A percentile compares a stretch with the other conserved stretches of the same genome.
These are phyloP conservation scores for Centropyge bicolor DNA, from an alignment of 2,797 vertebrate species.

Conservation along the genomic window DNA sequence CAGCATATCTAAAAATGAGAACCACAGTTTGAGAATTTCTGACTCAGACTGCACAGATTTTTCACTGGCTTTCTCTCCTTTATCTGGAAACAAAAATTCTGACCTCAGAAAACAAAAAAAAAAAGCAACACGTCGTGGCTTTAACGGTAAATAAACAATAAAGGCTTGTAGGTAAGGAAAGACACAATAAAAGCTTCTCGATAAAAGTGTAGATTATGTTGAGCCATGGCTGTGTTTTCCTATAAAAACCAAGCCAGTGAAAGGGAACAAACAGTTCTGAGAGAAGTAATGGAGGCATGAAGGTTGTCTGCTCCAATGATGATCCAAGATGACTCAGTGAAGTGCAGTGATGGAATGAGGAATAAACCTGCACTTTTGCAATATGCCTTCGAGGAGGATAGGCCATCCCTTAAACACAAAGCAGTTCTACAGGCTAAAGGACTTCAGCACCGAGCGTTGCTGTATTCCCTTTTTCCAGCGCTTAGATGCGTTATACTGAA, in stretches of 20 bases:
- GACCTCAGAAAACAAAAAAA: not conserved
- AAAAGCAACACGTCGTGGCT: not conserved
- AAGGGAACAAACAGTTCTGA: constrained; percentile 57
- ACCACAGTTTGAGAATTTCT: not conserved
- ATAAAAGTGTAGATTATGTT: constrained; percentile 32
- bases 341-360: constrained; percentile 63
- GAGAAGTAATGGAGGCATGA: constrained; percentile 58
- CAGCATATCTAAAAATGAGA: not conserved
- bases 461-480: not conserved
- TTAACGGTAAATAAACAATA: constrained; percentile 9
- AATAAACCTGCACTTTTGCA: constrained; percentile 63
- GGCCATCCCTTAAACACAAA: constrained; percentile 55
- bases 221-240: constrained; percentile 43
- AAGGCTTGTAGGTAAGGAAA: not conserved
- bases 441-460: constrained; percentile 24
- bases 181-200: constrained; percentile 22
- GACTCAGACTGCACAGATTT: not conserved
- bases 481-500: constrained; percentile 30
- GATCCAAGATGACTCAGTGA: constrained; percentile 62
- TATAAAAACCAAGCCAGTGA: constrained; percentile 40
- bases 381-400: constrained; percentile 40
- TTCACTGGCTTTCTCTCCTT: not conserved
- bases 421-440: constrained; percentile 29
- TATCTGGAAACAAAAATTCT: not conserved
- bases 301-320: constrained; percentile 61